These are phyloP conservation scores for Ictalurus punctatus DNA, from an alignment of 2,113 vertebrate genomes.

Conservation along the genomic window DNA sequence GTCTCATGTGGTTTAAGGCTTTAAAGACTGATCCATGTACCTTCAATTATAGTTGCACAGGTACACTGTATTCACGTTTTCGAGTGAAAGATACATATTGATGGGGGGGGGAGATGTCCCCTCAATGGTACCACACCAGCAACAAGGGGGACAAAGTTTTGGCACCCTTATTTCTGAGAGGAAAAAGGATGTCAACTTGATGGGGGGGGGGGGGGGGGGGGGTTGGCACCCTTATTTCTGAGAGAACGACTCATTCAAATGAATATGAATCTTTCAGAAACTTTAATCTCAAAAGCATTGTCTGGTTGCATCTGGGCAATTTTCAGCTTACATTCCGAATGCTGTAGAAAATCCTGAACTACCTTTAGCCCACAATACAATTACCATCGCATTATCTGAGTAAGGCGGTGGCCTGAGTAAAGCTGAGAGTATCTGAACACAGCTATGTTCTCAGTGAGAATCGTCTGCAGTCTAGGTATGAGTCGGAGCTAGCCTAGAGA, in stretches of 20 bases:
- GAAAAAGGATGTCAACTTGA: too few species aligned
- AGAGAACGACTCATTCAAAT: background rate
- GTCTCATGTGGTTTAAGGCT: background rate
- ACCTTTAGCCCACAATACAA: background rate
- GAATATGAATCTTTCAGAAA: background rate
- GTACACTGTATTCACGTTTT: background rate
- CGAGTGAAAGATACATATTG: background rate
- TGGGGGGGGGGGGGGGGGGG: too few species aligned
- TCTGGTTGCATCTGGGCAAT: background rate
- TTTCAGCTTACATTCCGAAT: background rate
- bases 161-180: too few species aligned
- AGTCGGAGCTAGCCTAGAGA: background rate
- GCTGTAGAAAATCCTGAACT: background rate
- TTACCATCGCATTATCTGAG: background rate
- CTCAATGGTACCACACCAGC: too few species aligned
- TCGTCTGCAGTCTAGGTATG: background rate
- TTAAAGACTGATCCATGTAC: background rate
- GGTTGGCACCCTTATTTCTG: background rate
- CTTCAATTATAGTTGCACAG: background rate
- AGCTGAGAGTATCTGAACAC: background rate
- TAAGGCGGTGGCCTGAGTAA: conserved; percentile 5
- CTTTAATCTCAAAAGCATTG: background rate
- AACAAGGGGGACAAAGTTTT: too few species aligned
- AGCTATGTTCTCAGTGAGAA: background rate
- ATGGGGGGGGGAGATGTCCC: background rate